Base-by-base conservation (phyloP, 2,113 vertebrate genomes). In the Percopsis transmontana region DNA sequence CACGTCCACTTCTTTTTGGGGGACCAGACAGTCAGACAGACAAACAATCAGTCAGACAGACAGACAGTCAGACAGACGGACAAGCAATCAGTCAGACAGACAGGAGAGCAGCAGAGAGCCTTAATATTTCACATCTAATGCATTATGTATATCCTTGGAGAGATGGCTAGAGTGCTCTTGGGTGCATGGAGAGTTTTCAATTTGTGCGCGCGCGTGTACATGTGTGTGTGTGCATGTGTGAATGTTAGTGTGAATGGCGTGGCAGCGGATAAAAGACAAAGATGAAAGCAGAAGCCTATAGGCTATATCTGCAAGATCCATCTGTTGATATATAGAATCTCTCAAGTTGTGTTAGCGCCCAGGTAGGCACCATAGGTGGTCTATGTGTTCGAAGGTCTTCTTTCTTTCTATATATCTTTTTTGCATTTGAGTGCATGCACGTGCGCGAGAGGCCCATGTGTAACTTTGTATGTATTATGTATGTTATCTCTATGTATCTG, bases 101-200 rank as follows among this genome's bases (percentile, higher is more conserved):
- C 39, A 39, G 67, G 81, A 85, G 73, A 81, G 66, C 68, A 52
- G 66, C 68, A 74, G 55, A 78, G 41, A 68, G 71, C 42, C 80
- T 86, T 83, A 80, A 87, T 89, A 84, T 85, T 87, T 86, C 76
- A 86, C 41, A 85, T 80, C 62, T 66, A 54, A 83, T 89, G 77
- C 61, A 83, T 87, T 86, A 89, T 89, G 87, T 73, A 87, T 87
- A 69, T 38, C 48, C 27, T 12, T 23, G 51, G 59, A 62, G 75
- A 71, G 63, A 16, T 51, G 74, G 66, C 59, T 47, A 69, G 83
- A 72, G 78, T 72, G 80, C 78, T 86, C 80, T 61, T 78, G 76
- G 79, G 72, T 76, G 79, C 87, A 74, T 63, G 72, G 72, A 64
- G 66, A 83, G 68, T 82, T 84, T 86, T 82, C 44, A 27, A 76